Evolutionary conservation across 1,140 invertebrate species (phyloP).

Genomic region (Mercenaria mercenaria): DNA sequence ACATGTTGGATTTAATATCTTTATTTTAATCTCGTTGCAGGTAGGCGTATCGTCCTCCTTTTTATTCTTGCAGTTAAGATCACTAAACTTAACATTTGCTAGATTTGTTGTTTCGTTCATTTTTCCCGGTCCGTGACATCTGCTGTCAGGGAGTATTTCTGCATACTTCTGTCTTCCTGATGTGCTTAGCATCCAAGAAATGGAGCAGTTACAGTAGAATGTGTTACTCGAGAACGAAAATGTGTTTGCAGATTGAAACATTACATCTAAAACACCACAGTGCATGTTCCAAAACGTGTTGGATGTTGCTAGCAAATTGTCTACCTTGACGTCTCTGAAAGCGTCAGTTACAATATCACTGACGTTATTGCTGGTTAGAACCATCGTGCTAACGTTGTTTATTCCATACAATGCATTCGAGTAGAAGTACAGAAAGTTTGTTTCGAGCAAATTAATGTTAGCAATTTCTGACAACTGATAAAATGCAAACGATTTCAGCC

Average conservation of each 20-base stretch:
- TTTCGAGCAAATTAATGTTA: neutral
- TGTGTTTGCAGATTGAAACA: neutral
- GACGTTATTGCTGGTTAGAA: neutral
- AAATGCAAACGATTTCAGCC: conserved; percentile 30
- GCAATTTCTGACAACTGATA: neutral
- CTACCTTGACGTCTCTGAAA: neutral
- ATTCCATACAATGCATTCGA: conserved; percentile 1
- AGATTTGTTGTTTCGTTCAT: neutral
- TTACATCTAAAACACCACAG: conserved; percentile 9
- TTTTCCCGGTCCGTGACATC: conserved; percentile 10
- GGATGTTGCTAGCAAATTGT: neutral
- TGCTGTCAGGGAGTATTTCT: neutral
- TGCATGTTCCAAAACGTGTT: conserved; percentile 46
- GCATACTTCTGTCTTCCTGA: neutral
- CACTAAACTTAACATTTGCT: neutral
- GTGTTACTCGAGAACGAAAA: neutral
- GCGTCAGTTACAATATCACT: conserved; percentile 30
- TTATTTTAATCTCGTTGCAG: neutral
- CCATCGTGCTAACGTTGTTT: neutral
- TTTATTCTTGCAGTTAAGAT: neutral
- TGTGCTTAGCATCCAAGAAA: neutral
- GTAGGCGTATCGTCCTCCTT: neutral
- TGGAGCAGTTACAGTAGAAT: conserved; percentile 45
- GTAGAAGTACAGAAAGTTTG: conserved; percentile 24
- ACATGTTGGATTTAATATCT: conserved; percentile 1